These are phyloP conservation scores for Aricia agestis DNA, from an alignment of 1,140 invertebrate species.

Conservation along the genomic window DNA sequence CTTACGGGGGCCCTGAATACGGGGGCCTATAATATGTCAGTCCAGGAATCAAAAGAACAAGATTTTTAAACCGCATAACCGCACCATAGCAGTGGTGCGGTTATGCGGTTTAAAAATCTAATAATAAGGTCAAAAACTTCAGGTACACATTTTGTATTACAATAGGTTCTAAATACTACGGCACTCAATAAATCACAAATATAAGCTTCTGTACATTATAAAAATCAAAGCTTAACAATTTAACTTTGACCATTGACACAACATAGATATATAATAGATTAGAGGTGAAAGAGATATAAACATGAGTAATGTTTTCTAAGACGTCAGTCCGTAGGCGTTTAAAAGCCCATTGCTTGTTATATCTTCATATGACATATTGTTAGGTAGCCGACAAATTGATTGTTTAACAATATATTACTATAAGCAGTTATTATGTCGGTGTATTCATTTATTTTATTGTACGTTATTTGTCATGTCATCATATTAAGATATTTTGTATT, in stretches of 20 bases:
- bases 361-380: not conserved
- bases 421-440: not conserved
- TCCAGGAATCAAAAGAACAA: no score
- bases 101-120: no score
- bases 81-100: no score
- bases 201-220: not conserved
- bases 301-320: not conserved
- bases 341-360: not conserved
- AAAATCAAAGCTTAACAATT: not conserved
- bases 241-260: not conserved
- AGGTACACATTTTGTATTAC: no score
- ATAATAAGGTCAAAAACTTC: no score
- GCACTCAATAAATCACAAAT: not conserved
- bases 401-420: not conserved
- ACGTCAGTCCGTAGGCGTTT: not conserved
- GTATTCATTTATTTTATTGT: not conserved
- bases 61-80: no score
- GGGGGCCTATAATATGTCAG: no score
- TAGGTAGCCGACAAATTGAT: conserved; percentile 2
- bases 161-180: no score
- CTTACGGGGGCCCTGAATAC: no score
- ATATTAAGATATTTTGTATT: not conserved
- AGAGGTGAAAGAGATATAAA: not conserved
- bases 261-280: not conserved
- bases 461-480: not conserved